A percentile compares a stretch with the other conserved stretches of the same genome.
Evolutionary conservation across 2,888 invertebrate species (phyloP).

Genomic region (Drosophila atroscutellata): DNA sequence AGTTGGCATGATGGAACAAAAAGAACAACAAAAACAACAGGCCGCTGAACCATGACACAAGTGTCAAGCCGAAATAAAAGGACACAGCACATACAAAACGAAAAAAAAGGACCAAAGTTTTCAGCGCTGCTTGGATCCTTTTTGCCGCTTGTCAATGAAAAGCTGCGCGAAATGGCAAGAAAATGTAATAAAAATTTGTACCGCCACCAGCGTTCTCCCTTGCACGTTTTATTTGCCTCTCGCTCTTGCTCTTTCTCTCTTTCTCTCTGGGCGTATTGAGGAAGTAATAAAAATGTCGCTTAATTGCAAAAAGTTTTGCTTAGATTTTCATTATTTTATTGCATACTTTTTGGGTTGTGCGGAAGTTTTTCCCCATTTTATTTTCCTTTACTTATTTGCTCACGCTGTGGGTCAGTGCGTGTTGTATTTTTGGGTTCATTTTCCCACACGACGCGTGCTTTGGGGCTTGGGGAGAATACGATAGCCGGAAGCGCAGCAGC

Average conservation of each 20-base stretch:
- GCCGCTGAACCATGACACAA: slow-evolving; percentile 40
- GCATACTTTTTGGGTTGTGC: slow-evolving; percentile 60
- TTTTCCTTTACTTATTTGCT: not conserved
- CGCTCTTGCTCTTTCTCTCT: slow-evolving; percentile 5
- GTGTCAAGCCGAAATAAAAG: slow-evolving; percentile 56
- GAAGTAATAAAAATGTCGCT: slow-evolving; percentile 77
- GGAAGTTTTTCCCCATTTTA: slow-evolving; percentile 16
- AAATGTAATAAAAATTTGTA: slow-evolving; percentile 76
- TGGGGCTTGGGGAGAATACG: slow-evolving; percentile 4
- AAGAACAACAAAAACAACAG: slow-evolving; percentile 20
- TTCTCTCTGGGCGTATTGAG: slow-evolving; percentile 45
- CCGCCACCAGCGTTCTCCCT: slow-evolving; percentile 59
- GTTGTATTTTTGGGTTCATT: slow-evolving; percentile 42
- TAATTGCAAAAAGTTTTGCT: slow-evolving; percentile 80
- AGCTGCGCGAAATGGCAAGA: slow-evolving; percentile 65
- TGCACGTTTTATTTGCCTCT: not conserved
- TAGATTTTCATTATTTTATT: slow-evolving; percentile 76
- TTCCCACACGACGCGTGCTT: slow-evolving; percentile 42
- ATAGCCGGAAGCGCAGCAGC: slow-evolving; percentile 48
- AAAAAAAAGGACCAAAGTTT: slow-evolving; percentile 48
- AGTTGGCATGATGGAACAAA: slow-evolving; percentile 48
- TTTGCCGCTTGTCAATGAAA: slow-evolving; percentile 63
- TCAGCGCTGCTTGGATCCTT: slow-evolving; percentile 24
- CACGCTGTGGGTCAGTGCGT: slow-evolving; percentile 43
- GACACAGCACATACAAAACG: slow-evolving; percentile 20